phyloP scores from a whole-genome alignment of 2,113 vertebrate species.

The Pseudopipra pipra region DNA sequence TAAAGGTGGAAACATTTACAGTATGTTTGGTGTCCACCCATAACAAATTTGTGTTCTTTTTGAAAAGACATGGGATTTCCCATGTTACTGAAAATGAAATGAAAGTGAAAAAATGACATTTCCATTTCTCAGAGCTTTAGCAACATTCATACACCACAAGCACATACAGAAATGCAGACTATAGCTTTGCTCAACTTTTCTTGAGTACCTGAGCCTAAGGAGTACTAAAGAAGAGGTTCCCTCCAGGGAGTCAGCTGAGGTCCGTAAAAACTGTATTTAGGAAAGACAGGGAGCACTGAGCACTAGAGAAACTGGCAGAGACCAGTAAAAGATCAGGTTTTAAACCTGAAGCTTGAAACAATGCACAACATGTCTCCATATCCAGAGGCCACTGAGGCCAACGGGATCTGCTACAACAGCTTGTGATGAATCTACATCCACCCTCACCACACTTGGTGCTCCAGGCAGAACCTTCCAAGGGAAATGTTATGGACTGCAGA shows the following conservation, averaged over 20 bases:
- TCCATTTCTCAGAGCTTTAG: neutral
- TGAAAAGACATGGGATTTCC: neutral
- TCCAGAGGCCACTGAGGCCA: neutral
- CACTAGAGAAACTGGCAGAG: neutral
- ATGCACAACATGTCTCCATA: neutral
- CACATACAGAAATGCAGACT: neutral
- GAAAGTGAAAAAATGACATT: neutral
- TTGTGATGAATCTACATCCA: accelerated
- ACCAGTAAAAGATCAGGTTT: neutral
- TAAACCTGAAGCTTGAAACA: neutral
- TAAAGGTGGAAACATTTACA: neutral
- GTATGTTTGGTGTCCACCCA: neutral
- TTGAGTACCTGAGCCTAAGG: neutral
- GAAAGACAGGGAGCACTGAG: neutral
- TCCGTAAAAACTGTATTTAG: neutral
- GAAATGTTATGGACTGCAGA: neutral
- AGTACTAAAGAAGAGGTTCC: neutral
- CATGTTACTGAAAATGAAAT: neutral
- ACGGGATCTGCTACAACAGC: neutral
- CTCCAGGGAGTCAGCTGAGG: neutral
- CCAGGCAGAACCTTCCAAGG: accelerated
- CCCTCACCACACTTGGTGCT: accelerated
- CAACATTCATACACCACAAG: neutral
- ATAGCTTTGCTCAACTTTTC: neutral
- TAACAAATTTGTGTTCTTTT: neutral